phyloP scores from a whole-genome alignment of 2,888 invertebrate genomes.

The Meteorus cinctellus region DNA sequence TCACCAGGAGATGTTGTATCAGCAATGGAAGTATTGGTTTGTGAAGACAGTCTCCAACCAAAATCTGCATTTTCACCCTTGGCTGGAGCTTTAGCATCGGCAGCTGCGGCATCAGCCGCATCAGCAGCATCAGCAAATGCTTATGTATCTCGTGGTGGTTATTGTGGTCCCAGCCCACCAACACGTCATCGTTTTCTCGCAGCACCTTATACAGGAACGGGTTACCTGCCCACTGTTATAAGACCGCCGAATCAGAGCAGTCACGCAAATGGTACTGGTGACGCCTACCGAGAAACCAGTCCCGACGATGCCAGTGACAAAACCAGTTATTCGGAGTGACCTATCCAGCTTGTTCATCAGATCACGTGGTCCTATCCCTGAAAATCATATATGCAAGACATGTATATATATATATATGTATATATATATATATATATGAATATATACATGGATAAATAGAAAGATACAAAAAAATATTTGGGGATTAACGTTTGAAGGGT shows the following conservation, averaged over 20 bases:
- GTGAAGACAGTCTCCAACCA: slow-evolving; percentile 78
- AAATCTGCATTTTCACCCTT: slow-evolving; percentile 88
- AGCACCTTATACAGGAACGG: slow-evolving; percentile 88
- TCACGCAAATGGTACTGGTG: slow-evolving; percentile 65
- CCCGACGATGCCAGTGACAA: slow-evolving; percentile 71
- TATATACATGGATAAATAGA: neutral
- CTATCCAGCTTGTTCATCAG: slow-evolving; percentile 46
- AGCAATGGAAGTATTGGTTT: slow-evolving; percentile 93
- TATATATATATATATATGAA: slow-evolving; percentile 1
- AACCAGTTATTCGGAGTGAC: slow-evolving; percentile 72
- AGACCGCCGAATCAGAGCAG: slow-evolving; percentile 70
- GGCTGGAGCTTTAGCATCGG: slow-evolving; percentile 73
- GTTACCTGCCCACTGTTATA: slow-evolving; percentile 87
- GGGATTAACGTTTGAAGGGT: slow-evolving; percentile 22
- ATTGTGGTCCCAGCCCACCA: slow-evolving; percentile 76
- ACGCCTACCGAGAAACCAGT: slow-evolving; percentile 67
- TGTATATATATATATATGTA: slow-evolving; percentile 8
- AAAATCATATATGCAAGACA: neutral
- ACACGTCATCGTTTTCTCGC: slow-evolving; percentile 85
- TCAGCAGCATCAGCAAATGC: slow-evolving; percentile 65
- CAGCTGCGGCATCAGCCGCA: slow-evolving; percentile 63
- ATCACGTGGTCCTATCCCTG: slow-evolving; percentile 48
- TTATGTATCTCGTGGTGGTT: slow-evolving; percentile 61
- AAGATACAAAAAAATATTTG: neutral
- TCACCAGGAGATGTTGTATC: slow-evolving; percentile 87